A percentile compares a stretch with the other conserved stretches of the same genome.
phyloP scores from a whole-genome alignment of 2,113 vertebrate genomes.

The Tamias sibiricus region DNA sequence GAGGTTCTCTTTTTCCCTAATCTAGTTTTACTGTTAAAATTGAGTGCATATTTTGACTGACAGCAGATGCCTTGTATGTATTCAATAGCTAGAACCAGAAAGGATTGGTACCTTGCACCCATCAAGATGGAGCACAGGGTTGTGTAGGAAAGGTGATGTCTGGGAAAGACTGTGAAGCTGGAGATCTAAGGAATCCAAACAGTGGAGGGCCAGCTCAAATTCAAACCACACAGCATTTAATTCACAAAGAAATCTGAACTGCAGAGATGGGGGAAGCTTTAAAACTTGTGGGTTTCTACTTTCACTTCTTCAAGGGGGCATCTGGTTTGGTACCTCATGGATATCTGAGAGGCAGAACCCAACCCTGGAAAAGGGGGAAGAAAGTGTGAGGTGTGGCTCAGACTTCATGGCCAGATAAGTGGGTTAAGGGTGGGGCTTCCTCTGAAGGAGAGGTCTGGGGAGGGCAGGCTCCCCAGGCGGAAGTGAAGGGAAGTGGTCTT shows the following conservation, averaged over 20 bases:
- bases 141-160: background rate
- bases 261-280: background rate
- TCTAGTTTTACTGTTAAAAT: background rate
- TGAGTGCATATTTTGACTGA: background rate
- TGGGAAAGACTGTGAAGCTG: background rate
- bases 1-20: background rate
- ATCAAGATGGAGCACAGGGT: background rate
- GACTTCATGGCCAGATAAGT: background rate
- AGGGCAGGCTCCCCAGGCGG: no score
- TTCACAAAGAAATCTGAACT: background rate
- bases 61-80: background rate
- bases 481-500: no score
- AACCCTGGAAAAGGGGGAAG: background rate
- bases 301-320: background rate
- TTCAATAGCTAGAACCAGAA: background rate
- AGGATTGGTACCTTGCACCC: background rate
- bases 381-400: fast-evolving
- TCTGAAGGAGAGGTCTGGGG: background rate
- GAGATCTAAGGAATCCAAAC: background rate
- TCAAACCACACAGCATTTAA: background rate
- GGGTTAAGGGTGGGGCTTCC: background rate
- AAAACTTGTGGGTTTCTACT: background rate
- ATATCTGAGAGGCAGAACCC: background rate
- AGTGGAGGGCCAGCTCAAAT: background rate
- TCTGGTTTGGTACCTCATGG: no score